A percentile compares a stretch with the other conserved stretches of the same genome.
Conservation (phyloP, 2,888 invertebrate genomes). For the Drosophila nigricruria region DNA sequence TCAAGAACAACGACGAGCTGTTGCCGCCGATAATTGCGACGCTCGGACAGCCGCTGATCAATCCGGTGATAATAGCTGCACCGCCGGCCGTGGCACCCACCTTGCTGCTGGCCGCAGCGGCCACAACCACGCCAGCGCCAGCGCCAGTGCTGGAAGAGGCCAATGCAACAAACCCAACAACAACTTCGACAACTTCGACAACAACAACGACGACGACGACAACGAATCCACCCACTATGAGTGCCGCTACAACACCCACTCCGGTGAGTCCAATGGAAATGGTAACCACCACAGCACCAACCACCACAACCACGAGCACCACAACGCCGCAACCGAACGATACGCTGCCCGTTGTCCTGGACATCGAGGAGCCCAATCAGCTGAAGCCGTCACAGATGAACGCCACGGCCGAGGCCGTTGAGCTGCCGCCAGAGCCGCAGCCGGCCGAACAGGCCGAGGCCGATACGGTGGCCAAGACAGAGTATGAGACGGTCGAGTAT, state of each 20-base stretch:
- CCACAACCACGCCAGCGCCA: constrained; percentile 15
- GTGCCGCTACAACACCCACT: constrained; percentile 29
- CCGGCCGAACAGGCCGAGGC: constrained; percentile 41
- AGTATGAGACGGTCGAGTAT: constrained; percentile 83
- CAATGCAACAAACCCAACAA: constrained; percentile 38
- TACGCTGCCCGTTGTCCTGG: constrained; percentile 67
- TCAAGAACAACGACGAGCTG: constrained; percentile 78
- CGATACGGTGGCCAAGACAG: constrained; percentile 77
- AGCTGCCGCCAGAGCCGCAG: constrained; percentile 14
- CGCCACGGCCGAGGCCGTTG: constrained; percentile 7
- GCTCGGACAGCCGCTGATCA: constrained; percentile 70
- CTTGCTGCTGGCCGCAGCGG: constrained; percentile 27
- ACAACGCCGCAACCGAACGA: constrained; percentile 67
- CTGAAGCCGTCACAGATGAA: constrained; percentile 13
- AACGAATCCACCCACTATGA: constrained; percentile 16
- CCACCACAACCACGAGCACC: constrained; percentile 67
- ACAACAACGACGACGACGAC: constrained; percentile 57
- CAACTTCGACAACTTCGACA: constrained; percentile 53
- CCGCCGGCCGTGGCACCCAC: constrained; percentile 14
- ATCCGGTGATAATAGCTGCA: constrained; percentile 67
- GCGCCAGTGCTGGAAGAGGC: constrained; percentile 30
- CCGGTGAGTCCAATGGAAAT: constrained; percentile 38
- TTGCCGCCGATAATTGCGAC: constrained; percentile 81
- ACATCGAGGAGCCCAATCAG: constrained; percentile 65
- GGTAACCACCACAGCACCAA: constrained; percentile 69